Conservation (phyloP, 1,140 invertebrate species). For the Medauroidea extradentata region DNA sequence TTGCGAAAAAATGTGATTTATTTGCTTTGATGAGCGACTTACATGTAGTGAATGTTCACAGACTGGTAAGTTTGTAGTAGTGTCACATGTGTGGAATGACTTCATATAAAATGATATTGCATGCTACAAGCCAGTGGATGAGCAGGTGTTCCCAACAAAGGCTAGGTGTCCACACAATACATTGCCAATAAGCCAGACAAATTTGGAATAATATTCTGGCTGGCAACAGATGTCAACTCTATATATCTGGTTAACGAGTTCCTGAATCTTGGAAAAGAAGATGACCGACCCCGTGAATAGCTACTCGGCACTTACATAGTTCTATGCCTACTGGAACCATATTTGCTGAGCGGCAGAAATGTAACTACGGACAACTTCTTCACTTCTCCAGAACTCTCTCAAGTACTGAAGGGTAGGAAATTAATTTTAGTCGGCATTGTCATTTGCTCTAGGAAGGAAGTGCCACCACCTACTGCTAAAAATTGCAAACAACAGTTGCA, state of each 20-base stretch:
- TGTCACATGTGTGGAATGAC: background rate
- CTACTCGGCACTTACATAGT: background rate
- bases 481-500: too few relatives aligned
- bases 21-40: background rate
- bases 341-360: background rate
- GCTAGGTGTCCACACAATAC: slow-evolving; percentile 34
- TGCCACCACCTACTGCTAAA: too few relatives aligned
- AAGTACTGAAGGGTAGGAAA: background rate
- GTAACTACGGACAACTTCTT: slow-evolving; percentile 7
- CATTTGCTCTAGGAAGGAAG: too few relatives aligned
- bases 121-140: background rate
- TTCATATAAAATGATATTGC: background rate
- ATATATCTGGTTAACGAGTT: too few relatives aligned
- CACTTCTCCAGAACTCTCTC: background rate
- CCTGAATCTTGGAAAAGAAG: too few relatives aligned
- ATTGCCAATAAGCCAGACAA: slow-evolving; percentile 24
- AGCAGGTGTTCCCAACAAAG: background rate
- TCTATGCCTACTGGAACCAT: slow-evolving; percentile 3
- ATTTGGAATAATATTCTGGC: too few relatives aligned
- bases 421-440: too few relatives aligned
- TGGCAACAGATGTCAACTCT: too few relatives aligned
- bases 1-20: slow-evolving; percentile 1
- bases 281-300: too few relatives aligned
- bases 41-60: background rate
- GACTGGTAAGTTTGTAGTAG: background rate